Base-by-base conservation (phyloP, 2,888 invertebrate species). In the Apotomis turbidana region DNA sequence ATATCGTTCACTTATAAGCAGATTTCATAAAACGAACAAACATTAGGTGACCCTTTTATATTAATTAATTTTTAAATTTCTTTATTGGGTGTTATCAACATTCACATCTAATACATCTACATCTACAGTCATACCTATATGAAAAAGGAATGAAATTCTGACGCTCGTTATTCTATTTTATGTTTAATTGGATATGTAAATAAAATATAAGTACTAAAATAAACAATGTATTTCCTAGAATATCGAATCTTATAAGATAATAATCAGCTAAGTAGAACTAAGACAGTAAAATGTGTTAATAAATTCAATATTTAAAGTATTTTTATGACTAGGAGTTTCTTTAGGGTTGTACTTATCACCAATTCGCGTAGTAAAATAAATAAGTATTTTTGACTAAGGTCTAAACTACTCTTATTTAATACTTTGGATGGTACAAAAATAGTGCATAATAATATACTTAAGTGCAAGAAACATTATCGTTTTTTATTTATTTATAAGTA, bases 361-460 rank as follows among this genome's bases (percentile, higher is more conserved):
- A 10, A 44, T 6, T 44, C 10, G 12, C 5, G 15, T 63, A 54
- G 13, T 44, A 44, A 36, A 60, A 60, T 60, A 60, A 58, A 58
- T 58, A 38, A 5, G 12, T 41, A 62, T 36, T 60, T n/a, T 54
- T 13, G 12, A 12, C 58, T 58, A n/a, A 58, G 10, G 58, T 38
- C 58, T 58, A 27, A 27, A 27, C 27, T 27, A 27, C 27, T 27
- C 27, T 27, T 58, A 62, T 2, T 58, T 44, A 36, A 57, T 62
- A 49, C 49, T 70, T 62, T 62, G 62, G 15, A 62, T 57, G 10
- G 69, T 69, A 62, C 55, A 70, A 70, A 70, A 70, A 70, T 70
- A 70, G 69, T 62, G 69, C 69, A 49, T 46, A 57, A 49, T 70
- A 58, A 58, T 12, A 41, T 69, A 70, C 13, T 51, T 57, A 62